phyloP scores from a whole-genome alignment of 2,113 vertebrate species.

The Tragelaphus scriptus region DNA sequence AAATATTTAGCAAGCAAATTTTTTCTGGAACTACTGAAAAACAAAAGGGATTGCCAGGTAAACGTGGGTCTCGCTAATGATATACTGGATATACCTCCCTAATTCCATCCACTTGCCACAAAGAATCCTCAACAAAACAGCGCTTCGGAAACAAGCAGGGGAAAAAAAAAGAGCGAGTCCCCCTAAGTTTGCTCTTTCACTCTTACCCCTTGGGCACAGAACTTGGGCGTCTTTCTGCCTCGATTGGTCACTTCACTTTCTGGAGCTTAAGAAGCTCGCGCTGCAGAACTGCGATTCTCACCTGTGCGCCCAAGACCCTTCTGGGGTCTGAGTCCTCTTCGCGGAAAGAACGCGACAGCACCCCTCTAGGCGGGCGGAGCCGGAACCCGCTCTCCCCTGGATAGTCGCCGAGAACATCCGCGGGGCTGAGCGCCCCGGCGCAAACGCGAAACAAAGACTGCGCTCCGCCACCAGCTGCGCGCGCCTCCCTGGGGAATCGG shows the following conservation, averaged over 20 bases:
- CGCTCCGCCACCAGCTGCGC: background rate
- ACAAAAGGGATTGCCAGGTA: conserved; percentile 19
- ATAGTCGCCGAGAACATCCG: background rate
- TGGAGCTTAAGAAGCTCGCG: background rate
- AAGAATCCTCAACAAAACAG: background rate
- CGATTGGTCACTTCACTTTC: background rate
- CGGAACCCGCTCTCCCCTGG: background rate
- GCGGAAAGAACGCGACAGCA: background rate
- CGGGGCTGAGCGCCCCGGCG: background rate
- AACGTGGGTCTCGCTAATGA: background rate
- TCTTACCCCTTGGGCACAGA: background rate
- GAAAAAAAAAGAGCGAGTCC: background rate
- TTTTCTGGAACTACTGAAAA: background rate
- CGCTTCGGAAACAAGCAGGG: background rate
- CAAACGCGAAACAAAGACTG: conserved; percentile 45
- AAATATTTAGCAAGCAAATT: background rate
- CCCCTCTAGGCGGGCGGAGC: background rate
- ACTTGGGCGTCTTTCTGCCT: conserved; percentile 26
- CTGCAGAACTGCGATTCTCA: conserved; percentile 38
- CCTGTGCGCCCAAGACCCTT: background rate
- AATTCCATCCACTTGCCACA: background rate
- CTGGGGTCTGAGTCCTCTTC: background rate
- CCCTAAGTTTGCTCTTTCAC: conserved; percentile 36
- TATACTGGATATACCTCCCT: background rate
- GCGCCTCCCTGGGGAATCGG: background rate